Evolutionary conservation across 2,888 invertebrate species (phyloP).

Genomic region (Lamellibrachia columna): DNA sequence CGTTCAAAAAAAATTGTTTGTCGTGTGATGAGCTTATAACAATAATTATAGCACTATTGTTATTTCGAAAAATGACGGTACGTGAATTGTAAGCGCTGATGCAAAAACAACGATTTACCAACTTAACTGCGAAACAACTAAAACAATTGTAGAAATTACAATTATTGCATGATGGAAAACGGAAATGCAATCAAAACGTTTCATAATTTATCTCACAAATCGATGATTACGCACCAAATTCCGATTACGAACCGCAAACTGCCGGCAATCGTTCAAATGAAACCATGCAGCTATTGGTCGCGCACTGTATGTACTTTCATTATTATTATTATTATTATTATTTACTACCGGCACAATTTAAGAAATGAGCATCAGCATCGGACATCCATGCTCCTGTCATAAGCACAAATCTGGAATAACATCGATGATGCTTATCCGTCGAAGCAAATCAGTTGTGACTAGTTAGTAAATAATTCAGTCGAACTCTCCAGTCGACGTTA

Average conservation of each 20-base stretch:
- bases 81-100: neutral
- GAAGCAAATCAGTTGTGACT: neutral
- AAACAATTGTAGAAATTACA: neutral
- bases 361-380: neutral
- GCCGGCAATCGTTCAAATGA: neutral
- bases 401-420: neutral
- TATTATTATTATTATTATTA: too few relatives aligned
- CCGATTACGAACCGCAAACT: neutral
- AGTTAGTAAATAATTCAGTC: neutral
- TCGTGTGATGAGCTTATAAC: neutral
- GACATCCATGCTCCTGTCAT: neutral
- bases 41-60: neutral
- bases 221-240: neutral
- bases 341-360: neutral
- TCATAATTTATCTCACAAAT: neutral
- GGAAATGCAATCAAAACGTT: neutral
- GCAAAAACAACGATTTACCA: neutral
- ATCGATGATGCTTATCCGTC: neutral
- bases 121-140: neutral
- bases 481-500: conserved; percentile 10
- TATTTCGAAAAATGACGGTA: neutral
- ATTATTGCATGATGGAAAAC: neutral
- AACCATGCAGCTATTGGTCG: neutral
- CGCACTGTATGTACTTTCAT: too few relatives aligned
- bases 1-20: neutral